phyloP scores from a whole-genome alignment of 2,797 vertebrate species.

The Cynodonichthys magdalenae region DNA sequence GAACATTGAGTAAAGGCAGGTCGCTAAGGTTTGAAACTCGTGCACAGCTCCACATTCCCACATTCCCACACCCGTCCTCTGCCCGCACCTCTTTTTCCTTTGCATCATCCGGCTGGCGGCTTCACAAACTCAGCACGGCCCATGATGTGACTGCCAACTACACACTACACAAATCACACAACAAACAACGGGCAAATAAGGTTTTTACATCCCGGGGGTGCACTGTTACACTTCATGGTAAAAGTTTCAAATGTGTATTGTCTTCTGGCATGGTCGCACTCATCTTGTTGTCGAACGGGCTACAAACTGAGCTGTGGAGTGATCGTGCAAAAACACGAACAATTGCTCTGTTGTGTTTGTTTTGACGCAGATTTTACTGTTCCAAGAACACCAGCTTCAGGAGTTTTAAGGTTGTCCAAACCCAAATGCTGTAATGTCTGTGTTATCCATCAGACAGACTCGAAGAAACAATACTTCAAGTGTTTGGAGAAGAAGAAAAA shows the following conservation, averaged over 20 bases:
- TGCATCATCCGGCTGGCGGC: conserved; percentile 72
- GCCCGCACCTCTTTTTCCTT: conserved; percentile 65
- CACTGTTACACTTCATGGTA: conserved; percentile 50
- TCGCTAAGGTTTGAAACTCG: conserved; percentile 56
- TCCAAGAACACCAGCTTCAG: conserved; percentile 30
- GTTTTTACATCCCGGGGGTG: conserved; percentile 56
- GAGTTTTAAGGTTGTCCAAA: conserved; percentile 16
- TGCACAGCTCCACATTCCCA: conserved; percentile 55
- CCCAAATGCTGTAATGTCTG: conserved; percentile 42
- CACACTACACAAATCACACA: conserved; percentile 68
- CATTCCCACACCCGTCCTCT: conserved; percentile 71
- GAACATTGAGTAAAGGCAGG: conserved; percentile 72
- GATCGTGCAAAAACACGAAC: conserved; percentile 50
- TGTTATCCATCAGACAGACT: conserved; percentile 54
- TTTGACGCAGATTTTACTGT: conserved; percentile 39
- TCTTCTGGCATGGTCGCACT: conserved; percentile 57
- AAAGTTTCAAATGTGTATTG: conserved; percentile 63
- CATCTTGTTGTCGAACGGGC: conserved; percentile 64
- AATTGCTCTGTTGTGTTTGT: conserved; percentile 56
- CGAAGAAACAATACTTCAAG: conserved; percentile 18
- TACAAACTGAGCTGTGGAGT: conserved; percentile 64
- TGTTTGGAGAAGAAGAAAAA: conserved; percentile 2
- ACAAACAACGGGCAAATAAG: conserved; percentile 42
- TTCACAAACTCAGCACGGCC: conserved; percentile 45
- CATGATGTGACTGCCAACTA: conserved; percentile 66